Conservation (phyloP, 1,140 invertebrate species). For the Leptoteleia sp. region DNA sequence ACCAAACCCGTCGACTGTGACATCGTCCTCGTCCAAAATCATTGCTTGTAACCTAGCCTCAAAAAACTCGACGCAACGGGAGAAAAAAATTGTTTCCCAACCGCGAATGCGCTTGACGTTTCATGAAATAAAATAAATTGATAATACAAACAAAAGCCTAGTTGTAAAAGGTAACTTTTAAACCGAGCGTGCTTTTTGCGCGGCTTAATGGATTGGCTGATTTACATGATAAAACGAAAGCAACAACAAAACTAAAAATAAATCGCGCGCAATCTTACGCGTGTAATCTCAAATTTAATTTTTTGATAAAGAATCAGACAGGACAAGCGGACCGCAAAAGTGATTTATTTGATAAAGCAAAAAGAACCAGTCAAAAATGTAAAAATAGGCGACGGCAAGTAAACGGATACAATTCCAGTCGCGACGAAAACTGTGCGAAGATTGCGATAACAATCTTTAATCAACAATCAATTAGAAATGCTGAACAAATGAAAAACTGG, state of each 20-base stretch:
- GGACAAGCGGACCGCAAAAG: slow-evolving; percentile 9
- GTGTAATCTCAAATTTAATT: slow-evolving; percentile 33
- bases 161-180: slow-evolving; percentile 36
- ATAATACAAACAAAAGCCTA: slow-evolving; percentile 43
- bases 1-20: slow-evolving; percentile 13
- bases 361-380: slow-evolving; percentile 8
- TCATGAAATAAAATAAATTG: slow-evolving; percentile 47
- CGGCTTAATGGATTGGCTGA: slow-evolving; percentile 41
- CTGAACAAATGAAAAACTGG: too few relatives aligned
- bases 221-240: slow-evolving; percentile 29
- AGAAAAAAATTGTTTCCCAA: slow-evolving; percentile 23
- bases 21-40: slow-evolving; percentile 3
- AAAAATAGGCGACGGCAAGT: background rate
- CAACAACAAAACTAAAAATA: slow-evolving; percentile 5
- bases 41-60: slow-evolving; percentile 23
- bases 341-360: slow-evolving; percentile 26
- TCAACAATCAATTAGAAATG: too few relatives aligned
- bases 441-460: slow-evolving; percentile 28
- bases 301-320: slow-evolving; percentile 29
- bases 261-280: slow-evolving; percentile 16
- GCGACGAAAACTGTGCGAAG: slow-evolving; percentile 31
- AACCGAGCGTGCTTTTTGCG: slow-evolving; percentile 17
- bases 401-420: slow-evolving; percentile 32
- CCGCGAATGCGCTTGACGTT: slow-evolving; percentile 40
- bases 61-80: slow-evolving; percentile 1